Conservation (phyloP, 2,797 vertebrate species). For the Protosalanx chinensis region DNA sequence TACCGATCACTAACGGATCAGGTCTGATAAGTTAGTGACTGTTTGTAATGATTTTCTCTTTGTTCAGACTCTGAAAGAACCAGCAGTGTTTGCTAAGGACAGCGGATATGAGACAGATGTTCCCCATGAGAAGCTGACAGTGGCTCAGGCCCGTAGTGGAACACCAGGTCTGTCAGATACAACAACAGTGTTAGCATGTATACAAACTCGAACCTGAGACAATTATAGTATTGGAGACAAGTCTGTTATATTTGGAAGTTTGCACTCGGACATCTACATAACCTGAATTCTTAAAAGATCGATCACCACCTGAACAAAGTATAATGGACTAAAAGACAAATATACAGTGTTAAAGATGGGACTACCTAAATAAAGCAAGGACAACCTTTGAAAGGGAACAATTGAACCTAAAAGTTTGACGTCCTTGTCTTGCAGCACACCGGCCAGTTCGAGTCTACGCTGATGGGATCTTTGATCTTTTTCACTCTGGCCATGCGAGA, state of each 20-base stretch:
- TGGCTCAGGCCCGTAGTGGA: constrained; percentile 88
- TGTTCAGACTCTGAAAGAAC: constrained; percentile 81
- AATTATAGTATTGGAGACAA: too few relatives aligned
- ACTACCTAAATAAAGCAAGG: background rate
- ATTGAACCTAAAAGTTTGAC: background rate
- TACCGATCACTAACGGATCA: constrained; percentile 6
- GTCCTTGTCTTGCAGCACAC: constrained; percentile 72
- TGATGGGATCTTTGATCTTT: constrained; percentile 98
- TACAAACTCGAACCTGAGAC: too few relatives aligned
- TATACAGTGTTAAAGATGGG: background rate
- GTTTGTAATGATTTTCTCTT: background rate
- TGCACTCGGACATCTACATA: too few relatives aligned
- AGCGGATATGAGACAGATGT: constrained; percentile 78
- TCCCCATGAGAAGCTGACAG: constrained; percentile 84
- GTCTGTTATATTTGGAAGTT: too few relatives aligned
- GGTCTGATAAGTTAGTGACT: background rate
- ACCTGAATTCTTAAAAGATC: too few relatives aligned
- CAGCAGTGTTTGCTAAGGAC: constrained; percentile 85
- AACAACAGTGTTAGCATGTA: too few relatives aligned
- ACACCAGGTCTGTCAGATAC: constrained; percentile 82
- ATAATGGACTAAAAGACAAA: background rate
- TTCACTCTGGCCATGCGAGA: constrained; percentile 95
- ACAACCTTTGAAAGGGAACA: background rate
- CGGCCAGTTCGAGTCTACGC: constrained; percentile 94
- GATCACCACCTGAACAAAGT: background rate